Evolutionary conservation across 64 coral and sea anemone species (phyloP).

Genomic region (Pocillopora damicornis): DNA sequence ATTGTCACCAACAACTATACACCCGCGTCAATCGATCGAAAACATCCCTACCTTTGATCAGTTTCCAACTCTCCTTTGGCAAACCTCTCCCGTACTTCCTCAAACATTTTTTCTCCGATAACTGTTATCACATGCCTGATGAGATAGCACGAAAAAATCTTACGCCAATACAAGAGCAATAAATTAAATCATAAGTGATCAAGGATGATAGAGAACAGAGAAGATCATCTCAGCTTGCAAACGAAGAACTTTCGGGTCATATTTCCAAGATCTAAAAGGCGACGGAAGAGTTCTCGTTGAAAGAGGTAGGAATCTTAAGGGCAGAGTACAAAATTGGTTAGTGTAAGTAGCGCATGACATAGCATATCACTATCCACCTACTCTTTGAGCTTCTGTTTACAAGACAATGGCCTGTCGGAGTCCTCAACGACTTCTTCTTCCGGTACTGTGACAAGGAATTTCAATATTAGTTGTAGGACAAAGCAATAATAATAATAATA

Average conservation of each 20-base stretch:
- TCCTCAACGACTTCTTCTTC: conserved; percentile 67
- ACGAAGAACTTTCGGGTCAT: too few relatives aligned
- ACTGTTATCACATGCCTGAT: conserved; percentile 67
- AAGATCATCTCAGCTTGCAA: too few relatives aligned
- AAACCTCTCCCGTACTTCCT: conserved; percentile 58
- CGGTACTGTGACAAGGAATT: neutral
- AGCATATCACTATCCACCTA: neutral
- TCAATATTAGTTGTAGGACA: neutral
- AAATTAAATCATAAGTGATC: neutral
- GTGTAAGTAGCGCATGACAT: too few relatives aligned
- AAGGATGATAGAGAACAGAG: too few relatives aligned
- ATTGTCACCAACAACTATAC: neutral
- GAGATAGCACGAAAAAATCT: neutral
- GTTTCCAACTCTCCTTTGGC: neutral
- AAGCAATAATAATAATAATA: too few relatives aligned
- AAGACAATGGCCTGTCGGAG: conserved; percentile 2
- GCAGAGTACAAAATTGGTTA: too few relatives aligned
- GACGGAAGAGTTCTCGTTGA: too few relatives aligned
- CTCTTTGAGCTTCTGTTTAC: conserved; percentile 57
- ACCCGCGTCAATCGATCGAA: neutral
- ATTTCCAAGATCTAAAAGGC: too few relatives aligned
- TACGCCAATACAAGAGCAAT: neutral
- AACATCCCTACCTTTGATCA: neutral
- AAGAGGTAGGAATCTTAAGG: too few relatives aligned
- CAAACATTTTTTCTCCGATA: conserved; percentile 74